Evolutionary conservation across 1,140 invertebrate species (phyloP).

Genomic region (Piezodorus guildinii): DNA sequence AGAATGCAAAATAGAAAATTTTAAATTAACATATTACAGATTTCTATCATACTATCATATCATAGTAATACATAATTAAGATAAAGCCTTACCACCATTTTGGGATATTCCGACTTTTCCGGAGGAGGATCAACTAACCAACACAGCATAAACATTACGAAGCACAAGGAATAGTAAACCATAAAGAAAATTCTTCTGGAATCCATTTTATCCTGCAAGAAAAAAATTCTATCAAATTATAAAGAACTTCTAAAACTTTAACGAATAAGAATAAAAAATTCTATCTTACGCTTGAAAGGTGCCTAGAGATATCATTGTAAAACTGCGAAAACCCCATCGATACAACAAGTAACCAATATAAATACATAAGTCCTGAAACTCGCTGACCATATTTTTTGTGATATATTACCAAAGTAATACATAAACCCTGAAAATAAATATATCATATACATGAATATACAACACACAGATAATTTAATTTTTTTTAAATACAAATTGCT

Average conservation of each 20-base stretch:
- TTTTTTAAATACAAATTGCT: too few species aligned
- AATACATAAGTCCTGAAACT: constrained; percentile 74
- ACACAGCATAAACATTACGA: constrained; percentile 64
- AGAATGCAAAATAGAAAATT: constrained; percentile 25
- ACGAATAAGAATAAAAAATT: too few species aligned
- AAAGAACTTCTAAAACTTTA: too few species aligned
- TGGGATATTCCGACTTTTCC: constrained; percentile 51
- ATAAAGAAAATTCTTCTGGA: constrained; percentile 49
- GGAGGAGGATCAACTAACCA: constrained; percentile 69
- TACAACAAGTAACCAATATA: constrained; percentile 72
- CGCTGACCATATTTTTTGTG: constrained; percentile 73
- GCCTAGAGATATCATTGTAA: constrained; percentile 45
- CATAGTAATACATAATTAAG: background rate
- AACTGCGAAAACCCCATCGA: constrained; percentile 61
- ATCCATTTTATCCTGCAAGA: too few species aligned
- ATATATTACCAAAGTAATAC: constrained; percentile 54
- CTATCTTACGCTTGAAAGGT: background rate
- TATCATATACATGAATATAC: too few species aligned
- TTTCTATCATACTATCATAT: too few species aligned
- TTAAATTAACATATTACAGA: background rate
- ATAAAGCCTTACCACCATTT: constrained; percentile 46
- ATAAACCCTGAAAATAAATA: constrained; percentile 45
- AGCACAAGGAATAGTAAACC: constrained; percentile 65
- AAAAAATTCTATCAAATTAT: too few species aligned
- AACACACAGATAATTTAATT: too few species aligned